Evolutionary conservation across 2,113 vertebrate species (phyloP).

Genomic region (Hucho hucho): DNA sequence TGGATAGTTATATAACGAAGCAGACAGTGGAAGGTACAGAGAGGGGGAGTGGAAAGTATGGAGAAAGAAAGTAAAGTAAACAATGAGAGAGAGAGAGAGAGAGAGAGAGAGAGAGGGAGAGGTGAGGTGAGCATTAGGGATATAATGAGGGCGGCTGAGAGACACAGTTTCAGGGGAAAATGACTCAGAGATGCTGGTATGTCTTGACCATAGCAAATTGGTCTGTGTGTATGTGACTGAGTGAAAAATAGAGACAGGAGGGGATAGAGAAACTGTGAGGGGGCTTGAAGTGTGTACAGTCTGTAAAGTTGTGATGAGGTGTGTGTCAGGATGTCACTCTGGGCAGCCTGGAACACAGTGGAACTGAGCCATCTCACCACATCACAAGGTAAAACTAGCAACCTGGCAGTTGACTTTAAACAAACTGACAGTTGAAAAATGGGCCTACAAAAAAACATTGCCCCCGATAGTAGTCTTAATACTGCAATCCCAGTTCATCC

Average conservation of each 20-base stretch:
- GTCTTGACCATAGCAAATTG: not conserved
- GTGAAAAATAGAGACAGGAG: not conserved
- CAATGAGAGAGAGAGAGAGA: conserved; percentile 21
- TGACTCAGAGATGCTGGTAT: not conserved
- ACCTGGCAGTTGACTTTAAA: conserved; percentile 32
- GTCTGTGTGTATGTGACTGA: not conserved
- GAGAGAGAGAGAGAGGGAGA: conserved; percentile 19
- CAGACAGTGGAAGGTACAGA: conserved; percentile 20
- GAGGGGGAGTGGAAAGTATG: not conserved
- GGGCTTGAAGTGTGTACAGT: not conserved
- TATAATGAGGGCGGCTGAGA: not conserved
- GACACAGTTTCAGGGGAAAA: not conserved
- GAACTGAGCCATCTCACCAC: conserved; percentile 31
- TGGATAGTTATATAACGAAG: conserved; percentile 28
- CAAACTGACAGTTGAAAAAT: conserved; percentile 41
- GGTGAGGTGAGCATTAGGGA: not conserved
- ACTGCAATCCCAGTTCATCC: conserved; percentile 15
- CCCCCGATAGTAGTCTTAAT: not conserved
- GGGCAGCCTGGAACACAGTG: conserved; percentile 21
- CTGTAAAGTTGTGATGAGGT: not conserved
- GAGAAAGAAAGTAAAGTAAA: conserved; percentile 16
- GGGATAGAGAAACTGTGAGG: not conserved
- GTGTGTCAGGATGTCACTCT: not conserved
- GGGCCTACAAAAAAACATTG: conserved; percentile 34
- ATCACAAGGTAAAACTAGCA: conserved; percentile 27